Evolutionary conservation across 2,797 vertebrate genomes (phyloP), one percentile per base, ranked within the genome.

Genomic region (Morelia viridis): DNA sequence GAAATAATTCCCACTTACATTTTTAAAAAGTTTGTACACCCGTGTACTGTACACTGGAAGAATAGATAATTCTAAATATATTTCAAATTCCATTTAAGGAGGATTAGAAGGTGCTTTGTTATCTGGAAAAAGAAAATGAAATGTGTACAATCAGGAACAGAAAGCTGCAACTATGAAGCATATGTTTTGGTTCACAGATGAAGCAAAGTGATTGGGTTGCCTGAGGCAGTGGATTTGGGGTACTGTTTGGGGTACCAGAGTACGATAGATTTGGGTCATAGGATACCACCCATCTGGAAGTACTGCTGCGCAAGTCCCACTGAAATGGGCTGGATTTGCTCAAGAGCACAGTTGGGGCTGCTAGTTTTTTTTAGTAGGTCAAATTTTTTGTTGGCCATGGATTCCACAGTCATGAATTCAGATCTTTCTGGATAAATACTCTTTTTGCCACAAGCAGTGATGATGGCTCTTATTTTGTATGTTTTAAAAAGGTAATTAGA

Each of bases 1-100:
- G 87, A 91, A 93, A 93, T 61, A 94, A 95, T 92, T 93, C 92
- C 90, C 95, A 93, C 92, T 95, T 93, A 93, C 10, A 88, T 91
- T 93, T 88, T 65, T 84, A 4, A 83, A 58, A 85, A 92, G 57
- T 92, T 96, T 95, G 93, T 83, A 90, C 26, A 93, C 53, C 62
- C 56, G 94, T 83, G 50, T 94, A 83, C 86, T 46, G 26, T 94
- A 94, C 92, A 96, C 50, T 94, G 93, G 53, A 71, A 95, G 88
- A 92, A 57, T 90, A 90, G 89, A 83, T 91, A 90, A 94, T 35
- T 93, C 19, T 50, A 92, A 95, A 83, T 57, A 80, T 65, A 90
- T 83, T 46, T 89, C 50, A 92, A 53, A 86, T 90, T 89, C 83
- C 71, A 89, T 53, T 53, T 93, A 93, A 93, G 92, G 92, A 95